Percentiles rank a stretch among this genome's conserved stretches.
These are phyloP conservation scores for Erebia palarica DNA, from an alignment of 2,888 invertebrate genomes.

Conservation along the genomic window DNA sequence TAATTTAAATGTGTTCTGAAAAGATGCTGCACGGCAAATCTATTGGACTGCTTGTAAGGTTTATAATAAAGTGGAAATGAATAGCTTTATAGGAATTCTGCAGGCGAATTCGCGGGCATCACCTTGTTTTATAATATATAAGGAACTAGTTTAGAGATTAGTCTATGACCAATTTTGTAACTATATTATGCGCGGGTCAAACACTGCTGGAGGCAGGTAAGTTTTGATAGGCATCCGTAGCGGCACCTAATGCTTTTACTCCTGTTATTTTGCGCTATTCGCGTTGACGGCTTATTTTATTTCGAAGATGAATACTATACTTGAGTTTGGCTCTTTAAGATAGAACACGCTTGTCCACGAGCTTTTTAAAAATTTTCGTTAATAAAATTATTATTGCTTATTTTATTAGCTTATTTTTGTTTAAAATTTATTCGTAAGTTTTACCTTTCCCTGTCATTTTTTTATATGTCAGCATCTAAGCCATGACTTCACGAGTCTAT, in stretches of 20 bases:
- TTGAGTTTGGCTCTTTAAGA: neutral
- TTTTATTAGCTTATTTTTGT: too few relatives aligned
- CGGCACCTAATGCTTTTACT: slow-evolving; percentile 51
- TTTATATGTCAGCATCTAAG: too few relatives aligned
- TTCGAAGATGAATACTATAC: slow-evolving; percentile 8
- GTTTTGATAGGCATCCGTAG: slow-evolving; percentile 45
- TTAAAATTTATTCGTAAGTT: too few relatives aligned
- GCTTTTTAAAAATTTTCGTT: neutral
- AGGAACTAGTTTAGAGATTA: slow-evolving; percentile 8
- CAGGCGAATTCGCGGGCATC: too few relatives aligned
- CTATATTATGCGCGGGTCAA: slow-evolving; percentile 45
- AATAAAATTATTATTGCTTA: too few relatives aligned
- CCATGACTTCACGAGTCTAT: too few relatives aligned
- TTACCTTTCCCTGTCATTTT: too few relatives aligned
- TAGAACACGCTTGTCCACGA: neutral
- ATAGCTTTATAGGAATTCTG: too few relatives aligned
- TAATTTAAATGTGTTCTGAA: neutral
- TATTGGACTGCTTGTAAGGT: neutral
- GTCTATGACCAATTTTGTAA: slow-evolving; percentile 23
- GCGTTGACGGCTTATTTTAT: slow-evolving; percentile 48
- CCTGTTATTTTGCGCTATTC: slow-evolving; percentile 65
- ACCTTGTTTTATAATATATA: neutral
- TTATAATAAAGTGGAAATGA: too few relatives aligned
- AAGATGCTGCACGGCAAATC: neutral
- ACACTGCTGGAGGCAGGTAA: slow-evolving; percentile 45